Evolutionary conservation across 2,797 vertebrate genomes (phyloP), one percentile per base, ranked within the genome.

Genomic region (Mormyrus hasselquistii): DNA sequence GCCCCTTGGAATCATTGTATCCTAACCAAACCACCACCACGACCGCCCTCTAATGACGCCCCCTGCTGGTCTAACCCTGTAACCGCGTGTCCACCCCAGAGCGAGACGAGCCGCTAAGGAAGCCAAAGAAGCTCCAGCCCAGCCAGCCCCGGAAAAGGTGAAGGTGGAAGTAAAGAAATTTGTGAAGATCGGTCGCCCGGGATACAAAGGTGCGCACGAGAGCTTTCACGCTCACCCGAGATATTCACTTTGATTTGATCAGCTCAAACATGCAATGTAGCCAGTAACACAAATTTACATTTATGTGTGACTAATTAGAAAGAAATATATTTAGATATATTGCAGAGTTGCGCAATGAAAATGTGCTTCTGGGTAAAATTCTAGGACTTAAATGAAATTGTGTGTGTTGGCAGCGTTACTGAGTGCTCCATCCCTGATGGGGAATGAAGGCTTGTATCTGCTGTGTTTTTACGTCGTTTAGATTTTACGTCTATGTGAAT

Each of bases 101-200:
- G 98, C 98, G 0, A 96, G 98, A 12, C 94, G 98, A 95, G 99
- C 98, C 0, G 99, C 99, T 82, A 99, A 99, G 93, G 98, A 99
- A 84, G 98, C 98, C 0, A 99, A 99, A 92, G 99, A 99, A 90
- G 97, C 98, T 83, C 98, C 99, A 0, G 98, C 98, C 87, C 98
- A 99, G 91, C 98, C 99, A 0, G 98, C 98, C 0, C 98, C 99
- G 0, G 98, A 99, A 10, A 99, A 99, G 89, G 98, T 99, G 62
- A 99, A 99, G 91, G 99, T 99, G 55, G 98, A 99, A 91, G 98
- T 99, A 89, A 99, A 98, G 93, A 99, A 99, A 90, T 99, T 99
- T 94, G 99, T 99, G 88, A 99, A 99, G 94, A 99, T 99, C 1
- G 98, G 99, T 1, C 96, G 98, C 8, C 98, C 99, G 0, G 98